A percentile compares a stretch with the other conserved stretches of the same genome.
phyloP scores from a whole-genome alignment of 1,140 invertebrate species.

The Drosophila dunni region DNA sequence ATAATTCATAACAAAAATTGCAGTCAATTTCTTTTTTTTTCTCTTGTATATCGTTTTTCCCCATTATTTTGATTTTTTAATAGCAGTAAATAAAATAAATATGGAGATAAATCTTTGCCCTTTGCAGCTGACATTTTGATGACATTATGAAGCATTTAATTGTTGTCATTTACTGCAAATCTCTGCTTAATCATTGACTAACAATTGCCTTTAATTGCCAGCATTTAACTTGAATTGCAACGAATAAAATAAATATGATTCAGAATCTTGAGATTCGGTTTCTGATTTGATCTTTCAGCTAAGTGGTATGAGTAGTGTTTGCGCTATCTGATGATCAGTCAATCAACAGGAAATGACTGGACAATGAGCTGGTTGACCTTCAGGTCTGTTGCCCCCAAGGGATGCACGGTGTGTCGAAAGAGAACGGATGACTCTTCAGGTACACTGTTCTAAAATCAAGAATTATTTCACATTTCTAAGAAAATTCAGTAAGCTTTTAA shows the following conservation, averaged over 20 bases:
- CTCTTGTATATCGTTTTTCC: constrained; percentile 1
- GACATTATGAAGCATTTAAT: background rate
- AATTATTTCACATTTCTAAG: too few species aligned
- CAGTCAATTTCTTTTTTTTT: constrained; percentile 52
- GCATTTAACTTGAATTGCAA: constrained; percentile 44
- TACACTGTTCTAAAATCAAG: too few species aligned
- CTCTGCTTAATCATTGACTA: constrained; percentile 16
- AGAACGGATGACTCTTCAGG: background rate
- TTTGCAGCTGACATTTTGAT: constrained; percentile 9
- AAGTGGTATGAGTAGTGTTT: constrained; percentile 16
- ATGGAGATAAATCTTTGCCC: constrained; percentile 12
- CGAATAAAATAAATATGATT: constrained; percentile 40
- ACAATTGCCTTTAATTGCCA: constrained; percentile 61
- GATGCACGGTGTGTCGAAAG: background rate
- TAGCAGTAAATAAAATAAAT: constrained; percentile 20
- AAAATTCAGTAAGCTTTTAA: too few species aligned
- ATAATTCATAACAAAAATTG: constrained; percentile 70
- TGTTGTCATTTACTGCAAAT: background rate
- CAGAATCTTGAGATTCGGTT: constrained; percentile 31
- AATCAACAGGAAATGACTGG: constrained; percentile 61
- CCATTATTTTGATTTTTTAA: background rate
- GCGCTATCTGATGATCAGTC: constrained; percentile 28
- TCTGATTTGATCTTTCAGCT: constrained; percentile 30
- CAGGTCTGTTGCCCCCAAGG: constrained; percentile 10
- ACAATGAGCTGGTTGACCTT: constrained; percentile 62